A percentile compares a stretch with the other conserved stretches of the same genome.
Evolutionary conservation across 1,140 invertebrate species (phyloP).

Genomic region (Drosophila saltans): DNA sequence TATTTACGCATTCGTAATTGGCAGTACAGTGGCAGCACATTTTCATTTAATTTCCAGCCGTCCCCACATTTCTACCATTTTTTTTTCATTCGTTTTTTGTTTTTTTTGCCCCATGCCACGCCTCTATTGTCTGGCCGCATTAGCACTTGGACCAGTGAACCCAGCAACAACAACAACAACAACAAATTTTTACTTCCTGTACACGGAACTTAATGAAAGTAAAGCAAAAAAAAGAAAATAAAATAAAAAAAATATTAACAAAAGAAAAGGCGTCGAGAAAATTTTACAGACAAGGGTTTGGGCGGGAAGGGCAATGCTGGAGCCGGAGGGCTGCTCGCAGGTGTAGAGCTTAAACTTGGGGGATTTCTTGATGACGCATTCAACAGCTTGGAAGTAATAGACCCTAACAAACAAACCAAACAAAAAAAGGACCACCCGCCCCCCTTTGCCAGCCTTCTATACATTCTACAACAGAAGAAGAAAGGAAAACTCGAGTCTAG

Average conservation of each 20-base stretch:
- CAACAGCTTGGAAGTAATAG: constrained; percentile 79
- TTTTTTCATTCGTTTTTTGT: constrained; percentile 27
- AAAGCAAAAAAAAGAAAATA: constrained; percentile 41
- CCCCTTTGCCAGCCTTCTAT: background rate
- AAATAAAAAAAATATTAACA: constrained; percentile 60
- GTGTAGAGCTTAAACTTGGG: constrained; percentile 50
- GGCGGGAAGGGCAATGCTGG: background rate
- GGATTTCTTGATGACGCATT: constrained; percentile 72
- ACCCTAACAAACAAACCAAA: constrained; percentile 60
- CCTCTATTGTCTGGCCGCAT: constrained; percentile 69
- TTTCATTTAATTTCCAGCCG: constrained; percentile 58
- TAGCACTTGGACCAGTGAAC: constrained; percentile 73
- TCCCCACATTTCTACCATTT: constrained; percentile 10
- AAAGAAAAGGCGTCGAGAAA: constrained; percentile 53
- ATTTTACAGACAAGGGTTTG: constrained; percentile 21
- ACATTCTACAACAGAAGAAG: constrained; percentile 23
- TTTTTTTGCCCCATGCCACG: constrained; percentile 38
- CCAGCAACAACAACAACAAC: constrained; percentile 49
- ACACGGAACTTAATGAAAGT: constrained; percentile 68
- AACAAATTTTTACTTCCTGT: constrained; percentile 70
- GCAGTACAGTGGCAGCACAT: constrained; percentile 47
- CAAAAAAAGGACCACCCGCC: constrained; percentile 37
- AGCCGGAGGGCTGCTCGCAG: constrained; percentile 23
- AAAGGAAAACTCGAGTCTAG: constrained; percentile 24
- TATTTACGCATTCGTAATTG: constrained; percentile 68